Evolutionary conservation across 2,888 invertebrate species (phyloP).

Genomic region (Chymomyza procnemis): DNA sequence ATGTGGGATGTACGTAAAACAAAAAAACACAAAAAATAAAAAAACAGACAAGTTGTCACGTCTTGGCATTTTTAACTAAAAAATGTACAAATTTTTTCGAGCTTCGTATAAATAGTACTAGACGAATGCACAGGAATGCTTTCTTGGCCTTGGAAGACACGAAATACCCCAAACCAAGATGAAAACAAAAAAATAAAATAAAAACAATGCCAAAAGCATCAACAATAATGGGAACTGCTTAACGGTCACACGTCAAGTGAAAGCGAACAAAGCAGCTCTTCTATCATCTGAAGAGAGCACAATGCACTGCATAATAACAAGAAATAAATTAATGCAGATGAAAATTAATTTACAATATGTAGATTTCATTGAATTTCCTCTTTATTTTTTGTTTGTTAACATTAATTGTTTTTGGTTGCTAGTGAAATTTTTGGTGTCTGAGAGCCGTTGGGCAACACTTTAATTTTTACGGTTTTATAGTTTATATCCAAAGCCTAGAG

Average conservation of each 20-base stretch:
- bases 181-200: background rate
- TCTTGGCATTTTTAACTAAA: background rate
- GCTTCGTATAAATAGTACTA: background rate
- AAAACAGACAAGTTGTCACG: background rate
- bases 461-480: background rate
- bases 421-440: background rate
- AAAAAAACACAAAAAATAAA: background rate
- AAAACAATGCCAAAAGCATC: conserved; percentile 11
- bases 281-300: background rate
- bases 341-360: conserved; percentile 27
- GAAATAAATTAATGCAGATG: conserved; percentile 28
- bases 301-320: background rate
- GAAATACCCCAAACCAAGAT: too few relatives aligned
- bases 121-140: background rate
- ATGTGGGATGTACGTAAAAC: background rate
- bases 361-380: background rate
- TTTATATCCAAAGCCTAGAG: background rate
- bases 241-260: conserved; percentile 39
- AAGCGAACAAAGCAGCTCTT: conserved; percentile 27
- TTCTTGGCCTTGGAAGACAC: background rate
- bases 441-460: background rate
- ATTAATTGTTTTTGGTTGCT: background rate
- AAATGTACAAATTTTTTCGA: background rate
- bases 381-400: background rate
- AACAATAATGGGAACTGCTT: conserved; percentile 42